Conservation (phyloP, 2,797 vertebrate genomes). For the Garrulus glandarius region DNA sequence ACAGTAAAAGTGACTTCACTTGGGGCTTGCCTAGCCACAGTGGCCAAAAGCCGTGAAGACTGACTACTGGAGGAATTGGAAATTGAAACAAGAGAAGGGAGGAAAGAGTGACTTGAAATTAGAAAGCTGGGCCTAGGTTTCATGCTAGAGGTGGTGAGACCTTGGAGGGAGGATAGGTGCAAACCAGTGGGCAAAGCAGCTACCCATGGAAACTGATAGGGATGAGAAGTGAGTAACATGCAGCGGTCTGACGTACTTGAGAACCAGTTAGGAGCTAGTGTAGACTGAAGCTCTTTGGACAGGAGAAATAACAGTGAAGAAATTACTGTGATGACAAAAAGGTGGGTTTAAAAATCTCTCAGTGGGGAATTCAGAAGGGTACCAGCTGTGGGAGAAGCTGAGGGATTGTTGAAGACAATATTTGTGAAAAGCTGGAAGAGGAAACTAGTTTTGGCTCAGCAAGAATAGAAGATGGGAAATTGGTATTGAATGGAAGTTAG, state of each 20-base stretch:
- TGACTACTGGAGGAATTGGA: background rate
- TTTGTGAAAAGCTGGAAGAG: background rate
- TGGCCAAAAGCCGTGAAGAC: background rate
- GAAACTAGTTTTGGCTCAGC: background rate
- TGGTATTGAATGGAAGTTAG: background rate
- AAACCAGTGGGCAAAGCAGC: background rate
- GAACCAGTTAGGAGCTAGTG: background rate
- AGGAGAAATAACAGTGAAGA: background rate
- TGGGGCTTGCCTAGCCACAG: background rate
- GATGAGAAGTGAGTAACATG: background rate
- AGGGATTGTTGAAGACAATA: background rate
- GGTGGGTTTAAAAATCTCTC: background rate
- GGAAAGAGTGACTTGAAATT: background rate
- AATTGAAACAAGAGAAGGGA: background rate
- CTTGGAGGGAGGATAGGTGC: background rate
- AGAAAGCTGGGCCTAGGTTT: background rate
- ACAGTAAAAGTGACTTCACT: background rate
- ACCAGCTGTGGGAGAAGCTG: background rate
- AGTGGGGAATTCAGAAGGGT: background rate
- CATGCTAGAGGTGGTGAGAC: background rate
- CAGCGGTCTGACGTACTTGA: background rate
- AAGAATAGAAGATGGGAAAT: background rate
- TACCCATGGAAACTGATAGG: background rate
- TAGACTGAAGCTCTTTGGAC: background rate
- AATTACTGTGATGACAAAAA: background rate